phyloP scores from a whole-genome alignment of 2,888 invertebrate genomes.

The Aplocera efformata region DNA sequence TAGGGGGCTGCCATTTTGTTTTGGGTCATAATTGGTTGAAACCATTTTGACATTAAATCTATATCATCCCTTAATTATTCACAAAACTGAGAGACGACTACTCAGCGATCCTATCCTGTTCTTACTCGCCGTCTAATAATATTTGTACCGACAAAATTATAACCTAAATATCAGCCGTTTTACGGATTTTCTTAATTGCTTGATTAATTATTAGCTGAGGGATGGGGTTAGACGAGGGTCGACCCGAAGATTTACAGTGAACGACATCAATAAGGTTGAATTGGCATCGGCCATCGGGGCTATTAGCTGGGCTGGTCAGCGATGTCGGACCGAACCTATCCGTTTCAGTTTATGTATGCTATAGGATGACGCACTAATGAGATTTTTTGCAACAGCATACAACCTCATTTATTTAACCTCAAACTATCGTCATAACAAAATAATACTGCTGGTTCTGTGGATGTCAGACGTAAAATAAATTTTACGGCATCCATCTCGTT shows the following conservation, averaged over 20 bases:
- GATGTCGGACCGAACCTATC: slow-evolving; percentile 48
- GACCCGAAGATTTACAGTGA: slow-evolving; percentile 58
- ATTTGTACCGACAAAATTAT: slow-evolving; percentile 35
- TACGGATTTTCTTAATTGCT: slow-evolving; percentile 66
- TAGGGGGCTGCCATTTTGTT: no score
- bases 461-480: no score
- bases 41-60: no score
- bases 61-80: background rate
- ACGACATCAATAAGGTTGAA: slow-evolving; percentile 75
- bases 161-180: slow-evolving; percentile 52
- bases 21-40: no score
- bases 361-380: no score
- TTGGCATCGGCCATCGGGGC: slow-evolving; percentile 69
- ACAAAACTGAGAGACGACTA: background rate
- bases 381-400: no score
- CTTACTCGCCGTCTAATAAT: slow-evolving; percentile 20
- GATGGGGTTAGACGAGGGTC: slow-evolving; percentile 76
- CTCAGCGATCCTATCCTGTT: slow-evolving; percentile 6
- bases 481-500: no score
- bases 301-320: slow-evolving; percentile 69
- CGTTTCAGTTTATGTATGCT: slow-evolving; percentile 24
- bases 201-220: slow-evolving; percentile 75
- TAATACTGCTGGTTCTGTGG: no score
- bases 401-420: no score
- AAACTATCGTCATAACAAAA: no score